These are phyloP conservation scores for Cylindroiulus punctatus DNA, from an alignment of 2,888 invertebrate genomes.

Conservation along the genomic window DNA sequence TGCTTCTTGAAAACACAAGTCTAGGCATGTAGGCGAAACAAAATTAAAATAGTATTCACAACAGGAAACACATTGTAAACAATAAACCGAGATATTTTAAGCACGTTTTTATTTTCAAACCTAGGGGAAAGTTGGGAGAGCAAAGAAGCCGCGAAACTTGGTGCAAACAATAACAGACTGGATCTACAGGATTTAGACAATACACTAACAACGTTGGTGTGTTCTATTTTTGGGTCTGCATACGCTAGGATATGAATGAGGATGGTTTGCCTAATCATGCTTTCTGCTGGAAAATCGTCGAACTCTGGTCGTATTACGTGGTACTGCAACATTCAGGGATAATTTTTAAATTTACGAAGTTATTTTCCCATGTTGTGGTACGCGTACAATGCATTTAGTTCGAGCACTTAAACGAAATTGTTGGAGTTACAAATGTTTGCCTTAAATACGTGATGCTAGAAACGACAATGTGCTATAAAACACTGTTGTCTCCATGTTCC, in stretches of 20 bases:
- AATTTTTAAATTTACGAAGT: too few species aligned
- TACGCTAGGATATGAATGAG: neutral
- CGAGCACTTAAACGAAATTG: too few species aligned
- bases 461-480: too few species aligned
- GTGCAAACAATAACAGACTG: too few species aligned
- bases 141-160: neutral
- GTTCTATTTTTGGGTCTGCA: neutral
- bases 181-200: neutral
- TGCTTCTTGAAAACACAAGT: neutral
- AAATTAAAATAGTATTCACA: neutral
- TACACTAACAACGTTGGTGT: neutral
- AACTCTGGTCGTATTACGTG: too few species aligned
- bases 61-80: constrained; percentile 2
- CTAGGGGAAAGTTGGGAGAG: neutral
- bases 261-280: neutral
- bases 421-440: too few species aligned
- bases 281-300: neutral
- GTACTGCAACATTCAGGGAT: too few species aligned
- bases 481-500: too few species aligned
- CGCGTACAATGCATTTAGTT: too few species aligned
- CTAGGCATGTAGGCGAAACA: neutral
- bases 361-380: too few species aligned
- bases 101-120: neutral
- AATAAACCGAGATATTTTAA: constrained; percentile 1
- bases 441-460: too few species aligned